phyloP scores from a whole-genome alignment of 2,888 invertebrate species.

The Cryptops parisi region DNA sequence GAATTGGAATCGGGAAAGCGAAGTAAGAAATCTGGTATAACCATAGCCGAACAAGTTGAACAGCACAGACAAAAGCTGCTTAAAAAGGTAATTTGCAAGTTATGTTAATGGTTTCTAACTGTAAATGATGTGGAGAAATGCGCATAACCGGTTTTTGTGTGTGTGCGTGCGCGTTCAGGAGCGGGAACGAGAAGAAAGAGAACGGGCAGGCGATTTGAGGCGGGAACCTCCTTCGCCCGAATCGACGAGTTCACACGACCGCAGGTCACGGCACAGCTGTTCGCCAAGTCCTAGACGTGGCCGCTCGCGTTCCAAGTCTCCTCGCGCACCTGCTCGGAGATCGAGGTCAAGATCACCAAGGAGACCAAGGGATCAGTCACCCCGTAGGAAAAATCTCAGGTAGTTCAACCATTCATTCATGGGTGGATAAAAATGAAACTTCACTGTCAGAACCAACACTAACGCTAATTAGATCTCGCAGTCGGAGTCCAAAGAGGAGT shows the following conservation, averaged over 20 bases:
- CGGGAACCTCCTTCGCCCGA: conserved; percentile 15
- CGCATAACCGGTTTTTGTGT: too few relatives aligned
- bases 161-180: background rate
- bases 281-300: conserved; percentile 17
- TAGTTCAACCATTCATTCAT: too few relatives aligned
- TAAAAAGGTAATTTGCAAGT: conserved; percentile 65
- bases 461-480: conserved; percentile 20
- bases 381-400: conserved; percentile 19
- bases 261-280: conserved; percentile 13
- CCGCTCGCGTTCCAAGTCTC: conserved; percentile 14
- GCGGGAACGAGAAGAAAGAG: conserved; percentile 12
- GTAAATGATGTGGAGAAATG: too few relatives aligned
- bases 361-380: conserved; percentile 13
- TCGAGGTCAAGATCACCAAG: conserved; percentile 15
- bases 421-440: background rate
- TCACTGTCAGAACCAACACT: background rate
- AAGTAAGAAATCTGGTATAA: conserved; percentile 54
- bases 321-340: conserved; percentile 6
- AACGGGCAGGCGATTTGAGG: conserved; percentile 8
- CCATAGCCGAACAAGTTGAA: conserved; percentile 64
- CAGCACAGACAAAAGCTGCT: conserved; percentile 79
- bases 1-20: conserved; percentile 78
- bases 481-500: conserved; percentile 21
- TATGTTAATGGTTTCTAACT: too few relatives aligned
- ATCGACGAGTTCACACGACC: conserved; percentile 8